These are phyloP conservation scores for Bombus waltoni DNA, from an alignment of 1,140 invertebrate genomes.

Conservation along the genomic window DNA sequence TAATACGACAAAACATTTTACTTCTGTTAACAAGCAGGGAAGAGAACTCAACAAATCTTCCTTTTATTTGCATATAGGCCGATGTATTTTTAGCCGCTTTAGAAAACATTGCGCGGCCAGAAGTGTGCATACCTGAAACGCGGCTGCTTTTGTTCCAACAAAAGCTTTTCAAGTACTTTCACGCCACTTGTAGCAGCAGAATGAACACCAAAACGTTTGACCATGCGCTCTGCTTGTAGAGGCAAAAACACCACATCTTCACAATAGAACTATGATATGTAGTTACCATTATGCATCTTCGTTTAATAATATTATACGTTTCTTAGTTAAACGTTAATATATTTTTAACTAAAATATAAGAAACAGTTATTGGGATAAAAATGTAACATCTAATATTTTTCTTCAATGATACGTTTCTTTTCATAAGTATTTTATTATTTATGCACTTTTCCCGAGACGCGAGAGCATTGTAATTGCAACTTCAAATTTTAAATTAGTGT, in stretches of 20 bases:
- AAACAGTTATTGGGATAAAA: too few species aligned
- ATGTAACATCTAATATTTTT: too few species aligned
- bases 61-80: conserved; percentile 10
- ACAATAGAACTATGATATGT: not conserved
- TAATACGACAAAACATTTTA: not conserved
- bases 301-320: not conserved
- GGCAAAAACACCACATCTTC: not conserved
- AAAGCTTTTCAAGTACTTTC: conserved; percentile 23
- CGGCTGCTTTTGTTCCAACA: conserved; percentile 24
- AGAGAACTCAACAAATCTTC: not conserved
- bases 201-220: conserved; percentile 18
- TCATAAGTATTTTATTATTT: too few species aligned
- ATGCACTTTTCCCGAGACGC: too few species aligned
- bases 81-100: conserved; percentile 11
- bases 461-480: too few species aligned
- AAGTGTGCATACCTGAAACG: conserved; percentile 16
- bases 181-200: conserved; percentile 5
- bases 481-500: too few species aligned
- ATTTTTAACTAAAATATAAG: not conserved
- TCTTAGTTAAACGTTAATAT: not conserved
- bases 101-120: conserved; percentile 16
- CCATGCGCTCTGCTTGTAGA: not conserved
- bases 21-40: not conserved
- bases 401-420: too few species aligned
- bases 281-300: not conserved